phyloP scores from a whole-genome alignment of 2,888 invertebrate species.

The Metallyticus violacea region DNA sequence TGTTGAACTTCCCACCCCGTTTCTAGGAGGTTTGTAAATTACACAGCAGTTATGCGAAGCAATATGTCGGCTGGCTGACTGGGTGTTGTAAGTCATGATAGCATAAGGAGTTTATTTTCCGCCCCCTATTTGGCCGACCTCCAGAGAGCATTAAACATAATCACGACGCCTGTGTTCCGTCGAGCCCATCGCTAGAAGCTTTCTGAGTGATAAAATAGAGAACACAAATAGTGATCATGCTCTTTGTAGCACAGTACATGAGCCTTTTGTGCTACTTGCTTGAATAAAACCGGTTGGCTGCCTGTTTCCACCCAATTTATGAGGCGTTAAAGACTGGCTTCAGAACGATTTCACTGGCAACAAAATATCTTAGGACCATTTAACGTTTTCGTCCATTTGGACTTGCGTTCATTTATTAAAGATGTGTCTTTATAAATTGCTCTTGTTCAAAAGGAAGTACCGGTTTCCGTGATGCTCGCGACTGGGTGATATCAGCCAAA shows the following conservation, averaged over 20 bases:
- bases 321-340: no score
- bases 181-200: not conserved
- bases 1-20: not conserved
- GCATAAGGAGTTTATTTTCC: not conserved
- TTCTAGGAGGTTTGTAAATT: slow-evolving; percentile 5
- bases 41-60: not conserved
- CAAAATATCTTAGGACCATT: no score
- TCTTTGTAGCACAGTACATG: no score
- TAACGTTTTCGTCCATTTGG: no score
- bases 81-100: not conserved
- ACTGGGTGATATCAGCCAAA: no score
- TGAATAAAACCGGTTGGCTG: not conserved
- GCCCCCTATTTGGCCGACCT: not conserved
- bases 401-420: no score
- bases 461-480: no score
- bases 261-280: not conserved
- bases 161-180: not conserved
- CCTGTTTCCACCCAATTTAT: no score
- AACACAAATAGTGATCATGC: not conserved
- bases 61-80: not conserved
- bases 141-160: slow-evolving; percentile 6
- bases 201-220: not conserved
- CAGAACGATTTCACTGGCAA: no score
- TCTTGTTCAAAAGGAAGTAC: no score
- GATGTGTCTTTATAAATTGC: no score